Evolutionary conservation across 2,797 vertebrate species (phyloP).

Genomic region (Xenopus petersii): DNA sequence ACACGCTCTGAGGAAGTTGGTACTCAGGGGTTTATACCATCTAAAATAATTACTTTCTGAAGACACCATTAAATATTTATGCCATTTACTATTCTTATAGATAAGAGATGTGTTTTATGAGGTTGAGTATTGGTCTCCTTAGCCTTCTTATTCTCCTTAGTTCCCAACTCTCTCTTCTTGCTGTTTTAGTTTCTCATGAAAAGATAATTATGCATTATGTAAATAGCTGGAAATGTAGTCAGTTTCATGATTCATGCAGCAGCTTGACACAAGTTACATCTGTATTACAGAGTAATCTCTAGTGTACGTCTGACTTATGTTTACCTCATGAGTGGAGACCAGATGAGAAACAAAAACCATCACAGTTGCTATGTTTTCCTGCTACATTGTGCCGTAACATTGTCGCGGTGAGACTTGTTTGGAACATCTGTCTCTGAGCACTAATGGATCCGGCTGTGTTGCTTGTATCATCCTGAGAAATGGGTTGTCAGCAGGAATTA

Average conservation of each 20-base stretch:
- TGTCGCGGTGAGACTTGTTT: slow-evolving; percentile 18
- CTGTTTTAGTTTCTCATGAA: background rate
- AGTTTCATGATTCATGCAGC: slow-evolving; percentile 18
- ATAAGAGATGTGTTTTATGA: too few species aligned
- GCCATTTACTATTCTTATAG: too few species aligned
- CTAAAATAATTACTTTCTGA: too few species aligned
- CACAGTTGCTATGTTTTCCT: slow-evolving; percentile 26
- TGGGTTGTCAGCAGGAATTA: slow-evolving; percentile 35
- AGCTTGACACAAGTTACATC: slow-evolving; percentile 29
- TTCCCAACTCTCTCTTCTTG: too few species aligned
- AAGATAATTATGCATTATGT: background rate
- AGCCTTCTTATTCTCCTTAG: too few species aligned
- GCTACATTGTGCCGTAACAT: slow-evolving; percentile 1
- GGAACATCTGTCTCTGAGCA: slow-evolving; percentile 36
- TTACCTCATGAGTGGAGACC: slow-evolving; percentile 24
- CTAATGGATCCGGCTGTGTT: slow-evolving; percentile 21
- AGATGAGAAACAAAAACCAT: slow-evolving; percentile 20
- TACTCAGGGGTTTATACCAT: too few species aligned
- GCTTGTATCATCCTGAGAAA: slow-evolving; percentile 24
- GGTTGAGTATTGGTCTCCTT: too few species aligned
- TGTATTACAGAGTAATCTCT: slow-evolving; percentile 32
- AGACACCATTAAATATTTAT: too few species aligned
- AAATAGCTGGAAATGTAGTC: slow-evolving; percentile 10
- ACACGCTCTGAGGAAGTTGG: too few species aligned
- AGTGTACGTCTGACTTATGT: slow-evolving; percentile 24